These are phyloP conservation scores for Ypsolopha scabrella DNA, from an alignment of 2,888 invertebrate genomes.

Conservation along the genomic window DNA sequence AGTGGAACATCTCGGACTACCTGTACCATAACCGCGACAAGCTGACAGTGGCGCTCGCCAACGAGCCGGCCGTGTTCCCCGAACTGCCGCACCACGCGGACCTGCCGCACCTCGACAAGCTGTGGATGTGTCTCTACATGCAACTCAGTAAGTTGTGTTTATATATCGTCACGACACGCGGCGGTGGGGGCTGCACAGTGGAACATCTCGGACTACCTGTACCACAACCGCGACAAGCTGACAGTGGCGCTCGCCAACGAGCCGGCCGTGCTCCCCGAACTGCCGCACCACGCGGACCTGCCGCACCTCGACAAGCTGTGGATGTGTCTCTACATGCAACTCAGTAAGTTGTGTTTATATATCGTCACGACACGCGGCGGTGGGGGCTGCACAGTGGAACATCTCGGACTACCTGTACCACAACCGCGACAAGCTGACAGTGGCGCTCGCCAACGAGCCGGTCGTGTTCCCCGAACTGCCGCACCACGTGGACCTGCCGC, in stretches of 20 bases:
- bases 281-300: conserved; percentile 85
- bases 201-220: conserved; percentile 98
- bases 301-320: conserved; percentile 93
- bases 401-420: conserved; percentile 98
- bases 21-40: conserved; percentile 95
- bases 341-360: conserved; percentile 62
- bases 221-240: conserved; percentile 92
- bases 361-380: too few relatives aligned
- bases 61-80: conserved; percentile 76
- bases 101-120: conserved; percentile 89
- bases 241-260: conserved; percentile 80
- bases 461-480: conserved; percentile 82
- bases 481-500: conserved; percentile 84
- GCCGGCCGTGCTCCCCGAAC: conserved; percentile 77
- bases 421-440: conserved; percentile 87
- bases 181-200: conserved; percentile 71
- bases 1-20: conserved; percentile 99
- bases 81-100: conserved; percentile 87
- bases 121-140: conserved; percentile 97
- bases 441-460: conserved; percentile 78
- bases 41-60: conserved; percentile 77
- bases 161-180: neutral
- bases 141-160: conserved; percentile 71
- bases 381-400: conserved; percentile 82
- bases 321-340: conserved; percentile 93